Evolutionary conservation across 2,797 vertebrate species (phyloP), one percentile per base, ranked within the genome.

Genomic region (Anguilla pacifica): DNA sequence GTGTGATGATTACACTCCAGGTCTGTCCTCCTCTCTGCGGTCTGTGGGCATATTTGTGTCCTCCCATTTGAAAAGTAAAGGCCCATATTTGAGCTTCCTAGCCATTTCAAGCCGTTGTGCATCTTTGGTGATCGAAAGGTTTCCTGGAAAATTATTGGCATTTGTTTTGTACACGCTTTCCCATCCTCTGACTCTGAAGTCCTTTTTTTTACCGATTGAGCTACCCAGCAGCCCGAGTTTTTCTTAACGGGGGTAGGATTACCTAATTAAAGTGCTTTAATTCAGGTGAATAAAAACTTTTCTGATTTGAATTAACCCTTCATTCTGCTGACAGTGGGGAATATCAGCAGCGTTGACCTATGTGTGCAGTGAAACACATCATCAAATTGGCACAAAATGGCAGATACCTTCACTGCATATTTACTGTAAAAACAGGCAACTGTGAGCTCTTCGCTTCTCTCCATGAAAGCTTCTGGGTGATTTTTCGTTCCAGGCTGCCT

Each of bases 301-400:
- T n/a, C 19, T 67, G 25, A 22, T 7, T 22, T 67, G 25, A 28
- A 72, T 72, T 35, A 72, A 72, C n/a, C 28, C 7, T 72, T 11
- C 13, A 19, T 17, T 2, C 70, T 74, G 15, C 13, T 9, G 43
- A 31, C 31, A 77, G 43, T 77, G 72, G 0, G 0, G 35, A 35
- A 22, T 39, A 43, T 39, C 77, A 49, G 59, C 85, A 46, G 22
- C 43, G 19, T 22, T 61, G 11, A 57, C 28, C 83, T 91, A 61
- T 92, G 88, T 92, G 90, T 92, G 67, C 9, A 90, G 91, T 92
- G 92, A 88, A 90, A 91, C 86, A 86, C 89, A 85, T 89, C 64
- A 83, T 87, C 81, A 77, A 87, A 83, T 72, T 86, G 72, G 86
- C 72, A 91, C 84, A 89, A 92, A 91, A 92, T 86, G 77, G 85